Conservation (phyloP, 30 jellyfish, hydroid and myxozoan genomes). For the Hydractinia symbiolongicarpus region DNA sequence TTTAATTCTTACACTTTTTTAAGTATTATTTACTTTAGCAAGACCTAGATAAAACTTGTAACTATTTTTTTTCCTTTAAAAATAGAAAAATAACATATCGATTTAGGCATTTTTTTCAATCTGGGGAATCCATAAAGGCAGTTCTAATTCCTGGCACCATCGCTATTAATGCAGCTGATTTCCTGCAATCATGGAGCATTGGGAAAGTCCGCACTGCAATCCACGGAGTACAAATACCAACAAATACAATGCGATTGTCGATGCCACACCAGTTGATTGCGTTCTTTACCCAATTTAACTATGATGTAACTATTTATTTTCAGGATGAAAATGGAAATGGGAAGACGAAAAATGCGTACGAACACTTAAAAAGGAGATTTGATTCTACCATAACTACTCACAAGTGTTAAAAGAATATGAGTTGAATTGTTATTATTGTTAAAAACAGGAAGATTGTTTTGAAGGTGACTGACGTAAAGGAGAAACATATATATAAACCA, state of each 20-base stretch:
- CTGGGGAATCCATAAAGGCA: conserved; percentile 21
- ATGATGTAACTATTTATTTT: background rate
- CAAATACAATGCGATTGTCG: background rate
- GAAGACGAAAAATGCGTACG: conserved; percentile 9
- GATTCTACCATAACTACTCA: background rate
- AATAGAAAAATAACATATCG: too few species aligned
- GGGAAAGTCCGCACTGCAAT: conserved; percentile 9
- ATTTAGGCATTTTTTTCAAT: conserved; percentile 20
- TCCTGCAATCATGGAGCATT: conserved; percentile 9
- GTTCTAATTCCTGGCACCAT: conserved; percentile 32
- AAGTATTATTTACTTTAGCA: too few species aligned
- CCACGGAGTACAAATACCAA: conserved; percentile 10
- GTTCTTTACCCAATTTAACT: conserved; percentile 18
- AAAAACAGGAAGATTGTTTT: too few species aligned
- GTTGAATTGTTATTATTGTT: too few species aligned
- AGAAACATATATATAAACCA: too few species aligned
- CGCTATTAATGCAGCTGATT: conserved; percentile 27
- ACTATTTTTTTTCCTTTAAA: too few species aligned
- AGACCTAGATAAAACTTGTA: too few species aligned
- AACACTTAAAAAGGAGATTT: conserved; percentile 15
- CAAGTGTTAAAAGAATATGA: too few species aligned
- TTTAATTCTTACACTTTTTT: too few species aligned
- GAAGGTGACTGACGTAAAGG: too few species aligned
- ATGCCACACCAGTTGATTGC: conserved; percentile 22
- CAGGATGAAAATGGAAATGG: conserved; percentile 13